Conservation (phyloP, 2,113 vertebrate genomes). For the Microtus pennsylvanicus region DNA sequence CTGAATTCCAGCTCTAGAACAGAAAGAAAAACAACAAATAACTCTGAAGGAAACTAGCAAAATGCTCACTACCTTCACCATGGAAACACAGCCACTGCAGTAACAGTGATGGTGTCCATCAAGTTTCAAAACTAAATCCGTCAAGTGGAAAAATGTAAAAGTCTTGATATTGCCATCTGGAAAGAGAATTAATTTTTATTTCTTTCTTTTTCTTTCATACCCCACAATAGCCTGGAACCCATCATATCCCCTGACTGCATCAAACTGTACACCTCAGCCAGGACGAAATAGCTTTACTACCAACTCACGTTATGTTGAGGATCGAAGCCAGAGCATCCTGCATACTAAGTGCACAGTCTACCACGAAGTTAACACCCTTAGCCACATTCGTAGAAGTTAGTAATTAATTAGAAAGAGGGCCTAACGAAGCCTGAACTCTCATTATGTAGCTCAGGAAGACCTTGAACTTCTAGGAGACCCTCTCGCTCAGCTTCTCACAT, state of each 20-base stretch:
- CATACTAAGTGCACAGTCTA: neutral
- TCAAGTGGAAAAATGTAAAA: conserved; percentile 39
- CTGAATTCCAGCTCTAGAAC: neutral
- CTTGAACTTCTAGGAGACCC: neutral
- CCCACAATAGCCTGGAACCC: neutral
- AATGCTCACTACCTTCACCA: neutral
- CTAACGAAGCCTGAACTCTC: neutral
- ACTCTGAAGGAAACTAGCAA: neutral
- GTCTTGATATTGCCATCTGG: neutral
- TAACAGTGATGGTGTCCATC: neutral
- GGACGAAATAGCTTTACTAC: neutral
- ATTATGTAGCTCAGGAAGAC: too few species aligned
- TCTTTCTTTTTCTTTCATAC: neutral
- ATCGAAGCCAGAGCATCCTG: neutral
- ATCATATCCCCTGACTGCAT: too few species aligned
- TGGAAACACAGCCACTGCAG: neutral
- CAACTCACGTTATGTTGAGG: neutral
- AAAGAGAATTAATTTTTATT: neutral
- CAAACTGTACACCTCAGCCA: neutral
- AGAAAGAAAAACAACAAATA: neutral
- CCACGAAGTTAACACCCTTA: neutral
- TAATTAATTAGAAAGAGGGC: neutral
- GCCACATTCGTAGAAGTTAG: neutral
- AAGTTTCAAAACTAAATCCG: conserved; percentile 3
- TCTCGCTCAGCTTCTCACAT: neutral